Conservation (phyloP, 2,888 invertebrate species). For the Meandrusa payeni region DNA sequence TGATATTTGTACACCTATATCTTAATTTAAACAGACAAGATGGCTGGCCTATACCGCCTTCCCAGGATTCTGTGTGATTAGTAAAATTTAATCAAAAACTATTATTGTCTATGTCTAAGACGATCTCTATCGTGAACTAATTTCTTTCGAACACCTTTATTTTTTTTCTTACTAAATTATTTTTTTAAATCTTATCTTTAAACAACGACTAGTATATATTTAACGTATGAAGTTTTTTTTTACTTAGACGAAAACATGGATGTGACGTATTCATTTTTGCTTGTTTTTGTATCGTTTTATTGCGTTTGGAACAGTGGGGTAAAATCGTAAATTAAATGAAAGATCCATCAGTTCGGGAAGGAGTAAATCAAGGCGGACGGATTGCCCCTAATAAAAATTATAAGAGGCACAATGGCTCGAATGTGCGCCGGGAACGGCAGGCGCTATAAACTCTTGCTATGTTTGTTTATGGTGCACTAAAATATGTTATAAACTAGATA, state of each 20-base stretch:
- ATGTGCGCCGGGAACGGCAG: slow-evolving; percentile 73
- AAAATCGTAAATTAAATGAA: slow-evolving; percentile 76
- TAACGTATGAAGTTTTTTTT: too few species aligned
- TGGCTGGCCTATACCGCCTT: too few species aligned
- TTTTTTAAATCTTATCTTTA: too few species aligned
- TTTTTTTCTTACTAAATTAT: slow-evolving; percentile 4
- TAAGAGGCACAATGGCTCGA: slow-evolving; percentile 78
- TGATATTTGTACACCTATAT: too few species aligned
- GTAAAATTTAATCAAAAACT: too few species aligned
- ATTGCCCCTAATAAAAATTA: slow-evolving; percentile 81
- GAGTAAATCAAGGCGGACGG: slow-evolving; percentile 79
- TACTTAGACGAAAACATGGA: slow-evolving; percentile 31
- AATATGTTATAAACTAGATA: slow-evolving; percentile 81
- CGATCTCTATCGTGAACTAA: too few species aligned
- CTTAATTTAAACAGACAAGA: too few species aligned
- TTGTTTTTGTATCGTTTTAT: slow-evolving; percentile 75
- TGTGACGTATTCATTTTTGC: slow-evolving; percentile 65
- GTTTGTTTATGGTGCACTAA: slow-evolving; percentile 80
- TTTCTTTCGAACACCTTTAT: too few species aligned
- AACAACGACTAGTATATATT: too few species aligned
- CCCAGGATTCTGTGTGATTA: too few species aligned
- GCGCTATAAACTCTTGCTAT: slow-evolving; percentile 77
- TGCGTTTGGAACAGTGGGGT: slow-evolving; percentile 70
- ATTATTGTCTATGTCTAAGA: too few species aligned
- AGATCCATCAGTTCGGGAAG: slow-evolving; percentile 80